Evolutionary conservation across 2,888 invertebrate genomes (phyloP).

Genomic region (Tillus elongatus): DNA sequence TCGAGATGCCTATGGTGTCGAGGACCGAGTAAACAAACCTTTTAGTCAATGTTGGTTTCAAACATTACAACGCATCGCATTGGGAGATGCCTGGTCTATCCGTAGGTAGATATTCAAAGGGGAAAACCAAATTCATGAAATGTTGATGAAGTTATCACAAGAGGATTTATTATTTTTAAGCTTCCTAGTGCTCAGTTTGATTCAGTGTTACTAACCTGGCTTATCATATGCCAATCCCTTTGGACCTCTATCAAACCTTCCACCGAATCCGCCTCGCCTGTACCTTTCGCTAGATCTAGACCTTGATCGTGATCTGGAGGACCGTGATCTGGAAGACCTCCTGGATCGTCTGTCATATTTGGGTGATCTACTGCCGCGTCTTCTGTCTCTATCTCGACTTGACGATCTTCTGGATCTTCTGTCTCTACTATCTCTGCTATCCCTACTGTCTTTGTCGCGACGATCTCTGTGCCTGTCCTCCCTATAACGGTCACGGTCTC

Average conservation of each 20-base stretch:
- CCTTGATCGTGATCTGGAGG: constrained; percentile 24
- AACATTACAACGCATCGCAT: too few species aligned
- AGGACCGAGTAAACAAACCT: too few species aligned
- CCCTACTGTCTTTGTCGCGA: constrained; percentile 17
- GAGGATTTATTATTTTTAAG: neutral
- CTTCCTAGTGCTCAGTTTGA: neutral
- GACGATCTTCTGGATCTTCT: constrained; percentile 28
- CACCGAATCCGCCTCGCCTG: constrained; percentile 19
- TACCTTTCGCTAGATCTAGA: constrained; percentile 30
- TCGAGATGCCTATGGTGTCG: too few species aligned
- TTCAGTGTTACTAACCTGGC: constrained; percentile 38
- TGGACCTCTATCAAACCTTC: constrained; percentile 20
- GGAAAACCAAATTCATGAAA: too few species aligned
- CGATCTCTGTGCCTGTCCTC: constrained; percentile 31
- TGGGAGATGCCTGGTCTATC: too few species aligned
- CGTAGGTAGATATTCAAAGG: too few species aligned
- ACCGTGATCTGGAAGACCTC: constrained; percentile 32
- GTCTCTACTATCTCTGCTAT: constrained; percentile 25
- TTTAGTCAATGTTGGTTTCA: too few species aligned
- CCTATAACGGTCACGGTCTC: neutral
- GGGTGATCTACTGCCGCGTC: constrained; percentile 30
- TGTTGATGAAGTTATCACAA: too few species aligned
- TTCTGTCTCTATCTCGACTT: constrained; percentile 30
- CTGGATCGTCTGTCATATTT: constrained; percentile 34
- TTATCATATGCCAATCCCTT: constrained; percentile 43